Percentiles rank a stretch among this genome's conserved stretches.
Conservation (phyloP, 37 sponge, comb jelly and placozoan genomes). For the Haliclona indistincta region DNA sequence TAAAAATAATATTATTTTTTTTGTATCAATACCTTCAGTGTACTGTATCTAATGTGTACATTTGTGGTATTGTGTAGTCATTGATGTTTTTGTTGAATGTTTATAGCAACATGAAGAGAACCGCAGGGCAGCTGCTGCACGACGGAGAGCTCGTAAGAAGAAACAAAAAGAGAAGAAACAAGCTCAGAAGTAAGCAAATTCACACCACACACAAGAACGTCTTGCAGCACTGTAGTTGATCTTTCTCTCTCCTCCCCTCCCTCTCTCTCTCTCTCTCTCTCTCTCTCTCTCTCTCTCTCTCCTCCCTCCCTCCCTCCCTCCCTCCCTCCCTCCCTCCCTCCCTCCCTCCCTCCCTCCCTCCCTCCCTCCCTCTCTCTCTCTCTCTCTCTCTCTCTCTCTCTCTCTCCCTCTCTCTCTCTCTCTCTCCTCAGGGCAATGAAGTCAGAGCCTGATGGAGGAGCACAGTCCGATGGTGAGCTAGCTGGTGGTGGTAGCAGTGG, state of each 20-base stretch:
- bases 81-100: no score
- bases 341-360: background rate
- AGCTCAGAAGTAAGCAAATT: no score
- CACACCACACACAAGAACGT: no score
- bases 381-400: background rate
- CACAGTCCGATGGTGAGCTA: slow-evolving; percentile 23
- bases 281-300: background rate
- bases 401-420: no score
- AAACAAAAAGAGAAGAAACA: slow-evolving; percentile 90
- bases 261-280: background rate
- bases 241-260: background rate
- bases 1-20: no score
- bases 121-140: slow-evolving; percentile 76
- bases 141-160: slow-evolving; percentile 83
- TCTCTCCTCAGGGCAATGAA: background rate
- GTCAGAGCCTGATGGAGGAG: slow-evolving; percentile 4
- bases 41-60: no score
- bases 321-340: background rate
- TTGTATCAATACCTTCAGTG: no score
- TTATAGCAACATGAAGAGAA: slow-evolving; percentile 88
- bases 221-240: no score
- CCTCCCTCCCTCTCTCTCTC: background rate
- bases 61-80: no score
- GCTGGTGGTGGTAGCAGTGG: slow-evolving; percentile 1
- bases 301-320: slow-evolving; percentile 15